Evolutionary conservation across 2,113 vertebrate species (phyloP).

Genomic region (Pimephales promelas): DNA sequence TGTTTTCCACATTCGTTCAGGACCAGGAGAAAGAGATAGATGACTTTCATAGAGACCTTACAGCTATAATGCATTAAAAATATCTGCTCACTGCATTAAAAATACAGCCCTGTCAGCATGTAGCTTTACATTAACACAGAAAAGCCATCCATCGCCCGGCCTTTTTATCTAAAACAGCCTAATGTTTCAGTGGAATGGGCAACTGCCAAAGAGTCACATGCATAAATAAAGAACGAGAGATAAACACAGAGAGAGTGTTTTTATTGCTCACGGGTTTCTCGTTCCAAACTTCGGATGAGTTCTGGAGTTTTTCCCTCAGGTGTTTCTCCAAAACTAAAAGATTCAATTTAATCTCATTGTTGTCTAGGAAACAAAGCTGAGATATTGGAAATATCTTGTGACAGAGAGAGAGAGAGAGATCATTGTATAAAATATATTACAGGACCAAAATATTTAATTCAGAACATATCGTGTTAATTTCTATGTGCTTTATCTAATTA

Average conservation of each 20-base stretch:
- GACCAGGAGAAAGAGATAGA: neutral
- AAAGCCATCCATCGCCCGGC: constrained; percentile 7
- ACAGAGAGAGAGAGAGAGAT: neutral
- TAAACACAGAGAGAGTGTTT: neutral
- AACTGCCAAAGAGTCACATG: constrained; percentile 13
- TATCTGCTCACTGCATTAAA: constrained; percentile 22
- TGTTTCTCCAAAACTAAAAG: neutral
- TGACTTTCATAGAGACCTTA: neutral
- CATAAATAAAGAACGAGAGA: constrained; percentile 22
- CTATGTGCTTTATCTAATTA: constrained; percentile 33
- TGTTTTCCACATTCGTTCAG: neutral
- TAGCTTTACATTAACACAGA: constrained; percentile 39
- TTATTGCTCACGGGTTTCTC: neutral
- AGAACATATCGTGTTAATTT: neutral
- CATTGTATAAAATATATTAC: neutral
- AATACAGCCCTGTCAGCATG: constrained; percentile 36
- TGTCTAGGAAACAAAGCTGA: neutral
- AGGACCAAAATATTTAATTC: neutral
- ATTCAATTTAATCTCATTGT: neutral
- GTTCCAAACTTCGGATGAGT: neutral
- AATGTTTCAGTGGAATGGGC: constrained; percentile 30
- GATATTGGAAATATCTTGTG: neutral
- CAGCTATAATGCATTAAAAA: constrained; percentile 37
- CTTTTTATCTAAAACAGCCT: constrained; percentile 34
- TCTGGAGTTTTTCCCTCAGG: neutral